Conservation (phyloP, 2,888 invertebrate genomes). For the Lacanobia oleracea region DNA sequence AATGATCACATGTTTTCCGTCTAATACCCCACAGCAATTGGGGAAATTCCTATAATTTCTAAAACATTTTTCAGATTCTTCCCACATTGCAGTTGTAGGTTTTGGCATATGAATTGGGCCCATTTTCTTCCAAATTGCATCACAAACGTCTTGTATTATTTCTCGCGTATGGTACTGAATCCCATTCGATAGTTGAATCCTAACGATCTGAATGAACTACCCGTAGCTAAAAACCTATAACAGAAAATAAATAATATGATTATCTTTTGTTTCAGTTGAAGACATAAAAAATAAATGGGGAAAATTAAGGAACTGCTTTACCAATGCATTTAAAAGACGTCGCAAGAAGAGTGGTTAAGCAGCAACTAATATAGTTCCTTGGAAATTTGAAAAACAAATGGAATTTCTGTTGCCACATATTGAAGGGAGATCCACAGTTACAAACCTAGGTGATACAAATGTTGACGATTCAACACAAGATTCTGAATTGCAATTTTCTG, state of each 20-base stretch:
- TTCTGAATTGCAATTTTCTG: too few species aligned
- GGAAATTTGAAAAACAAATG: not conserved
- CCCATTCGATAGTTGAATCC: not conserved
- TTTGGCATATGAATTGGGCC: constrained; percentile 38
- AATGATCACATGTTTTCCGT: constrained; percentile 54
- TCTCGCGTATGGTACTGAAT: not conserved
- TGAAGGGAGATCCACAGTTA: too few species aligned
- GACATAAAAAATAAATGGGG: not conserved
- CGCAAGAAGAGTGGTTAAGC: not conserved
- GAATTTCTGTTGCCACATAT: not conserved
- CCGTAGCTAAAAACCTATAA: not conserved
- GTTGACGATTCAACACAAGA: too few species aligned
- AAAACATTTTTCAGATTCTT: constrained; percentile 30
- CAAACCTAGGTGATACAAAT: too few species aligned
- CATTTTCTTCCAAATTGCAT: constrained; percentile 1
- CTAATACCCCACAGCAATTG: constrained; percentile 50
- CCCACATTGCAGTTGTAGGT: constrained; percentile 31
- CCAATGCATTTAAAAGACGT: not conserved
- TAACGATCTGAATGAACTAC: not conserved
- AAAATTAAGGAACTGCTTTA: not conserved
- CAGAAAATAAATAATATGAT: not conserved
- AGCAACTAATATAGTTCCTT: not conserved
- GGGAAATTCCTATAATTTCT: constrained; percentile 51
- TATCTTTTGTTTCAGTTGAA: not conserved
- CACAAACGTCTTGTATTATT: not conserved